Base-by-base conservation (phyloP, 2,888 invertebrate species). In the Halictus quadricinctus region DNA sequence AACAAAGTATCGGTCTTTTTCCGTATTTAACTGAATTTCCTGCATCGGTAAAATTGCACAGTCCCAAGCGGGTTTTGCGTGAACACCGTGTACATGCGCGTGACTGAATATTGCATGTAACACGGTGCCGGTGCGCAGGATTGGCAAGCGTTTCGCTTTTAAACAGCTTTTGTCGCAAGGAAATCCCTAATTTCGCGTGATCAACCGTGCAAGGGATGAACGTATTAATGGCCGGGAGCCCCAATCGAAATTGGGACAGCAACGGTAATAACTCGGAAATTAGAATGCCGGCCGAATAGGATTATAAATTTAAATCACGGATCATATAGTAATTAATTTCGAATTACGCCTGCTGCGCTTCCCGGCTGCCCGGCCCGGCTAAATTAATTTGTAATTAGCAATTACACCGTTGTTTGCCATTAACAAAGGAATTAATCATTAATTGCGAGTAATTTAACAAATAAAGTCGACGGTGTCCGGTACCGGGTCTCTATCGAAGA, bases 221-320 rank as follows among this genome's bases (percentile, higher is more conserved):
- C 86, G 72, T 70, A 80, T 88, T 88, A 87, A 89, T 84, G 72
- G 69, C 15, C 70, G 75, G 72, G 50, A 36, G 36, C 72, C 69
- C 54, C 84, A 74, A 81, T 88, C 82, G 88, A 86, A 89, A 86
- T 76, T 83, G 74, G 78, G 83, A 79, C 83, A 77, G 80, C 79
- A 79, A 81, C 76, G 80, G 83, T 86, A 87, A 86, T 87, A 87
- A 86, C 76, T 86, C 83, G 83, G 87, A 83, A 83, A 87, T 89
- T 89, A 89, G 84, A 86, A 88, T 84, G 76, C 80, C 79, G 48
- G 72, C 83, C 79, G 84, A 84, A 86, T 84, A 84, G 86, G 84
- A 89, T 89, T 89, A 89, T 86, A 83, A 89, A 89, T 89, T 89
- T 89, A 89, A 89, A 89, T 89, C 86, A 88, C 88, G 89, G 86